A percentile compares a stretch with the other conserved stretches of the same genome.
Conservation (phyloP, 2,797 vertebrate species). For the Hafferia zeledoni region DNA sequence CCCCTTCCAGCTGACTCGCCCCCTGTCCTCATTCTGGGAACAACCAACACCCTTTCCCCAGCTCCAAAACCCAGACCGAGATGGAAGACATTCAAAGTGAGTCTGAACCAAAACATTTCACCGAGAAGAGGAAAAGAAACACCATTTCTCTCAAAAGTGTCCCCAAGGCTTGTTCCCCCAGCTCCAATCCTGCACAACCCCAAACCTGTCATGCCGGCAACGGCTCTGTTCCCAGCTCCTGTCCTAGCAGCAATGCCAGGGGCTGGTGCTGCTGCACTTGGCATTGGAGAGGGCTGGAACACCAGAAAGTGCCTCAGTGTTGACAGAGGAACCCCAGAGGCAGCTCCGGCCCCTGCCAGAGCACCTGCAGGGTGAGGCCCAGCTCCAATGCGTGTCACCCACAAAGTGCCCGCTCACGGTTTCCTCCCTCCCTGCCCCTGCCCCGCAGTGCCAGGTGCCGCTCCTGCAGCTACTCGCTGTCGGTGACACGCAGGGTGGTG, state of each 20-base stretch:
- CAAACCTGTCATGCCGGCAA: background rate
- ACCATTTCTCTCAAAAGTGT: background rate
- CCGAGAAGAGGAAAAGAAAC: background rate
- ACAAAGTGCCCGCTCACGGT: fast-evolving
- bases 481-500: constrained; percentile 10
- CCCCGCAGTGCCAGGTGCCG: background rate
- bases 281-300: background rate
- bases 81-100: background rate
- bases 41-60: background rate
- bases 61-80: background rate
- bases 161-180: background rate
- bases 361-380: background rate
- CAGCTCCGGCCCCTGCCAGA: background rate
- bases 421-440: background rate
- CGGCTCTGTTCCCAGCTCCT: background rate
- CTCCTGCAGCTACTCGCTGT: constrained; percentile 45
- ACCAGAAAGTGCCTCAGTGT: background rate
- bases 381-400: background rate
- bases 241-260: background rate
- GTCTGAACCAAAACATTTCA: background rate
- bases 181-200: background rate
- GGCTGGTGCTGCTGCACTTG: background rate
- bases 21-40: background rate
- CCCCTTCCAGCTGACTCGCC: background rate
- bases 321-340: background rate